phyloP scores from a whole-genome alignment of 2,888 invertebrate species.

The Pyrochroa serraticornis region DNA sequence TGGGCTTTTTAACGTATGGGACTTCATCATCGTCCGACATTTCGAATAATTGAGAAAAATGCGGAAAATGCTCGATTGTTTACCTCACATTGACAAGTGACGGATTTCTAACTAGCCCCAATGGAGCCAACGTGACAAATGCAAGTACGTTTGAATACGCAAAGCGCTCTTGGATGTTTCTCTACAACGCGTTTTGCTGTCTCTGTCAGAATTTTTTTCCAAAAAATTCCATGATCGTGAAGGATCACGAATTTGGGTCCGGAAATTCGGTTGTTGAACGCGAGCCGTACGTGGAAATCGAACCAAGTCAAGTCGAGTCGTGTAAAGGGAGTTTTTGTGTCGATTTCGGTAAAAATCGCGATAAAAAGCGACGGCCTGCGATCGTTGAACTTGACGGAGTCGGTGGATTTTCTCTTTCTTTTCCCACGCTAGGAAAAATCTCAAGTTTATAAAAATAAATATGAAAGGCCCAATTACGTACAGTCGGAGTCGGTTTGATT shows the following conservation, averaged over 20 bases:
- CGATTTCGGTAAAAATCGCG: constrained; percentile 15
- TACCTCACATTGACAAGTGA: no score
- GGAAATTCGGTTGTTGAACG: constrained; percentile 17
- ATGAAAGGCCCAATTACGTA: constrained; percentile 57
- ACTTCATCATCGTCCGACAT: constrained; percentile 89
- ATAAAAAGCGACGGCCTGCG: constrained; percentile 32
- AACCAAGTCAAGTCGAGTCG: constrained; percentile 5
- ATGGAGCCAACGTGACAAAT: no score
- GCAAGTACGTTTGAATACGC: background rate
- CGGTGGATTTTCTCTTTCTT: constrained; percentile 55
- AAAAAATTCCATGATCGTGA: constrained; percentile 45
- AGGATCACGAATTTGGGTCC: constrained; percentile 26
- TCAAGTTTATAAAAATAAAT: constrained; percentile 59
- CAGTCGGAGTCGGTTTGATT: constrained; percentile 52
- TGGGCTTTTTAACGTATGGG: constrained; percentile 73
- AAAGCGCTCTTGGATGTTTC: constrained; percentile 31
- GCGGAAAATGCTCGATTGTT: background rate
- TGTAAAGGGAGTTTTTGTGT: constrained; percentile 10
- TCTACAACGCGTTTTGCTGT: constrained; percentile 39
- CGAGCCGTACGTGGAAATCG: constrained; percentile 10
- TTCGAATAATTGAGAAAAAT: constrained; percentile 13
- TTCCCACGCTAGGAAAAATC: constrained; percentile 54
- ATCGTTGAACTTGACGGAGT: constrained; percentile 53
- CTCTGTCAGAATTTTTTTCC: constrained; percentile 45
- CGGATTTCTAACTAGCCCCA: no score